phyloP scores from a whole-genome alignment of 2,797 vertebrate species.

The Acanthis flammea region DNA sequence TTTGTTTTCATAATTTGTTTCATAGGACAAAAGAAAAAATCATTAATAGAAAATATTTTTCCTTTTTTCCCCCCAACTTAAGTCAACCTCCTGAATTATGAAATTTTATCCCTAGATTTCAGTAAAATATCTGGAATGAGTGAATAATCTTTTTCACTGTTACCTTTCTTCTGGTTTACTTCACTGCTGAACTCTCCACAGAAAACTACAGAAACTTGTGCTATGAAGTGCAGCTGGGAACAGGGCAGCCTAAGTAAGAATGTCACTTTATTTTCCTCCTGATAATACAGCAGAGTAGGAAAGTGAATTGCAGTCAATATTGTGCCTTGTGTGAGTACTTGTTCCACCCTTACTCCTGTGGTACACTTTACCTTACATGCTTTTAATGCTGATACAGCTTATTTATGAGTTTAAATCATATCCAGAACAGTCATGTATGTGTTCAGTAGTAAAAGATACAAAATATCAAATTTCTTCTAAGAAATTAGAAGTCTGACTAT shows the following conservation, averaged over 20 bases:
- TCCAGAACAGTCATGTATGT: not conserved
- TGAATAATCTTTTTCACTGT: not conserved
- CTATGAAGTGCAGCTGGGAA: not conserved
- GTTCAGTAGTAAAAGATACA: not conserved
- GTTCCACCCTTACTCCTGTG: not conserved
- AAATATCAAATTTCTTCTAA: not conserved
- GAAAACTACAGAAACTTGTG: not conserved
- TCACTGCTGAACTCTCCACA: not conserved
- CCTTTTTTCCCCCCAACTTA: rapidly evolving
- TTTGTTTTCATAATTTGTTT: not conserved
- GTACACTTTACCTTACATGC: not conserved
- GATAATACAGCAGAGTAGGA: not conserved
- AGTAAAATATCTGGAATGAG: not conserved
- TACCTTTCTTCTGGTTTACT: not conserved
- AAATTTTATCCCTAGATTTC: not conserved
- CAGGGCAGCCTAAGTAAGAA: not conserved
- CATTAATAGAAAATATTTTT: not conserved
- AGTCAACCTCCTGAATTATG: not conserved
- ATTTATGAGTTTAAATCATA: not conserved
- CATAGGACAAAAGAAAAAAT: not conserved
- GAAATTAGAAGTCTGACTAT: too few species aligned
- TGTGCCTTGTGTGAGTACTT: not conserved
- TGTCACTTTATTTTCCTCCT: not conserved
- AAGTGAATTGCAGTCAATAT: not conserved
- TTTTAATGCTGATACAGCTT: not conserved